Conservation (phyloP, 2,797 vertebrate genomes). For the Babyrousa celebensis region DNA sequence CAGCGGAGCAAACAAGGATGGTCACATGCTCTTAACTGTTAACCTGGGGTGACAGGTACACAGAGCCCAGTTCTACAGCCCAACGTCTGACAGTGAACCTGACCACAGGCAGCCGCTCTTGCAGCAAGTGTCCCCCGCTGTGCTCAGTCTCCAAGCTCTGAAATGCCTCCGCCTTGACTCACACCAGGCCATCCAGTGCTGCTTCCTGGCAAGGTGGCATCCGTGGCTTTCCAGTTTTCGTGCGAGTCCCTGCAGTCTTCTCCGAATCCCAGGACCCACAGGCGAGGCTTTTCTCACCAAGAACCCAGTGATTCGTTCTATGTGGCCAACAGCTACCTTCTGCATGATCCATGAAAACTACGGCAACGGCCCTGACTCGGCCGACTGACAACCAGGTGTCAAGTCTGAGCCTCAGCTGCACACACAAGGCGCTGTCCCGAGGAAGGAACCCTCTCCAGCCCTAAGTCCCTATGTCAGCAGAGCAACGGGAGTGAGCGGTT, state of each 20-base stretch:
- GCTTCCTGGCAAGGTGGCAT: not conserved
- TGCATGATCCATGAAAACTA: fast-evolving
- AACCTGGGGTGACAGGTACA: not conserved
- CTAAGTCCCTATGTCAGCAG: too few species aligned
- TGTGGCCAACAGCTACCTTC: not conserved
- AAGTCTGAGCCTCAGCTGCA: not conserved
- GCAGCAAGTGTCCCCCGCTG: fast-evolving
- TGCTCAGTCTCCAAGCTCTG: not conserved
- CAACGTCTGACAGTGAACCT: not conserved
- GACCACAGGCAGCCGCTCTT: fast-evolving
- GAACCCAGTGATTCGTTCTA: fast-evolving
- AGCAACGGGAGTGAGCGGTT: fast-evolving
- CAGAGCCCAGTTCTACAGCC: not conserved
- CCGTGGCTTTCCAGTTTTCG: not conserved
- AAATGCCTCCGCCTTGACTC: not conserved
- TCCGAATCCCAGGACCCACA: too few species aligned
- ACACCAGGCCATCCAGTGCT: fast-evolving
- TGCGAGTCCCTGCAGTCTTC: not conserved
- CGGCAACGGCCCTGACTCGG: not conserved
- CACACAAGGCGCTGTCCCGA: not conserved
- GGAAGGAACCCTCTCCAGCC: too few species aligned
- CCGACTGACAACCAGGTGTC: too few species aligned
- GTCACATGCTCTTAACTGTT: not conserved
- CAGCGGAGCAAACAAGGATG: not conserved
- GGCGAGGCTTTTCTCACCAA: not conserved